Conservation (phyloP, 30 jellyfish, hydroid and myxozoan species). For the Chironex yamaguchii region DNA sequence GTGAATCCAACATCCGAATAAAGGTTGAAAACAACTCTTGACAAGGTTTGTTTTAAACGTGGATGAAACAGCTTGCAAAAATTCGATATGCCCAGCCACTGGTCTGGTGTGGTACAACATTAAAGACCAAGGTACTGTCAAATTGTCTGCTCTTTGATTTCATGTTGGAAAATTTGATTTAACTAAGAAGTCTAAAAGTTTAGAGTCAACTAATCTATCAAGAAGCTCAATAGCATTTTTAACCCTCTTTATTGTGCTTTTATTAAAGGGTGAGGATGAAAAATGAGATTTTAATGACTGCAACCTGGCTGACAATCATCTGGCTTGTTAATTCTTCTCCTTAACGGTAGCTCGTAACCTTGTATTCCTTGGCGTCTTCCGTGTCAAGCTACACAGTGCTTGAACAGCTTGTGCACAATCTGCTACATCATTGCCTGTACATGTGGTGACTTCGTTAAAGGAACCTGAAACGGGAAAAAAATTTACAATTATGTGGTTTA, state of each 20-base stretch:
- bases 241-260: background rate
- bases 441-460: too few species aligned
- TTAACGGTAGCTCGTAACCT: too few species aligned
- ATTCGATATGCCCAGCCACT: slow-evolving; percentile 55
- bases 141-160: slow-evolving; percentile 4
- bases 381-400: too few species aligned
- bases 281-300: too few species aligned
- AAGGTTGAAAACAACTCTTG: background rate
- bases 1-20: slow-evolving; percentile 35
- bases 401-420: too few species aligned
- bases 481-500: too few species aligned
- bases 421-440: too few species aligned
- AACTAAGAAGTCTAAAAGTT: background rate
- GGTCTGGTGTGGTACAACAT: slow-evolving; percentile 13
- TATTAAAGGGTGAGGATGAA: slow-evolving; percentile 2
- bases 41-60: background rate
- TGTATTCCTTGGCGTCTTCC: too few species aligned
- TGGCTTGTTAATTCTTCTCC: too few species aligned
- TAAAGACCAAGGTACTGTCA: slow-evolving; percentile 21
- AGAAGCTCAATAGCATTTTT: slow-evolving; percentile 7
- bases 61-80: slow-evolving; percentile 12
- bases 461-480: too few species aligned
- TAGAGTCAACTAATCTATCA: slow-evolving; percentile 25
- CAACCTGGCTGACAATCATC: too few species aligned
- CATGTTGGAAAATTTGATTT: background rate